phyloP scores from a whole-genome alignment of 2,888 invertebrate species.

The Chrysina gloriosa region DNA sequence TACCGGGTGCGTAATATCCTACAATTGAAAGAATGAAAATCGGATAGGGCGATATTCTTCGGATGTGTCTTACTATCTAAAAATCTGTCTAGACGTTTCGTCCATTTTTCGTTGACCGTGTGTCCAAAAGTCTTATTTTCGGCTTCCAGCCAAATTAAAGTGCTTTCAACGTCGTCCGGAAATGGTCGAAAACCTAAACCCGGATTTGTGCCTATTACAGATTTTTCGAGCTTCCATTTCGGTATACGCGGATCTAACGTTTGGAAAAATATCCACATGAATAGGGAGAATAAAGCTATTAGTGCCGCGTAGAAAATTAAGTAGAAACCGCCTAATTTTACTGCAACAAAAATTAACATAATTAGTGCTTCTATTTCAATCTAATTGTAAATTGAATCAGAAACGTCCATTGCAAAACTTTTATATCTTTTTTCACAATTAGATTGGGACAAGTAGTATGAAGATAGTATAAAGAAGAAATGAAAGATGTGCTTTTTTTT shows the following conservation, averaged over 20 bases:
- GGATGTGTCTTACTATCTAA: constrained; percentile 74
- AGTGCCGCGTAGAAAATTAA: constrained; percentile 91
- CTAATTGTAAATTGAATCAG: too few species aligned
- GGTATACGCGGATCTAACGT: constrained; percentile 91
- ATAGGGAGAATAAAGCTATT: constrained; percentile 91
- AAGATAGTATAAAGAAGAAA: too few species aligned
- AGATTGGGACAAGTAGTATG: too few species aligned
- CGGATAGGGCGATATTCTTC: too few species aligned
- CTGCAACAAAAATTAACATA: constrained; percentile 68
- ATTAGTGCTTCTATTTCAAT: neutral
- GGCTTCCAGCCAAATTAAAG: constrained; percentile 94
- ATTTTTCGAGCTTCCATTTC: constrained; percentile 86
- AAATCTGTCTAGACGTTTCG: constrained; percentile 78
- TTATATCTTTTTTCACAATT: neutral
- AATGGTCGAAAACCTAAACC: constrained; percentile 96
- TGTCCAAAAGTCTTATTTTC: constrained; percentile 68
- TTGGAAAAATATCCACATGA: constrained; percentile 94
- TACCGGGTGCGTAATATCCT: constrained; percentile 63
- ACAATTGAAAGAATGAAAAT: too few species aligned
- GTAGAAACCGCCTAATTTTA: constrained; percentile 95
- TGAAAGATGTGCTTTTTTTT: too few species aligned
- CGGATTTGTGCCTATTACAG: constrained; percentile 95
- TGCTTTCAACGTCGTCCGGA: constrained; percentile 92
- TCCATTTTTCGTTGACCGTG: constrained; percentile 84
- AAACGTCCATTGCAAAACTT: neutral